phyloP scores from a whole-genome alignment of 2,888 invertebrate genomes.

The Dastarcus helophoroides region DNA sequence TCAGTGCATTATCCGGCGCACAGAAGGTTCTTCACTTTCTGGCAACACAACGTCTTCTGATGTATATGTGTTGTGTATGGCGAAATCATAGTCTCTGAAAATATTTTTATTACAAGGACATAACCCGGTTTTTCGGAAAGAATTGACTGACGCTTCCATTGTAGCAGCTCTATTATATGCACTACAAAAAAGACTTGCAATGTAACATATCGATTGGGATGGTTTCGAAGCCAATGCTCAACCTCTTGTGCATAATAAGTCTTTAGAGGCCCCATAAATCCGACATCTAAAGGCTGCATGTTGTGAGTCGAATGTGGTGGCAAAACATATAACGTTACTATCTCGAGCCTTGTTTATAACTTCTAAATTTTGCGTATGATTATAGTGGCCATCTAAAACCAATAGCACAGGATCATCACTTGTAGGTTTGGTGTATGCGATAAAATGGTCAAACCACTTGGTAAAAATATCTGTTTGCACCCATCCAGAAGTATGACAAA shows the following conservation, averaged over 20 bases:
- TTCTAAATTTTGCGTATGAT: conserved; percentile 19
- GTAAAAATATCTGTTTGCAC: conserved; percentile 19
- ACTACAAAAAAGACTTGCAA: background rate
- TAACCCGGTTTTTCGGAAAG: no score
- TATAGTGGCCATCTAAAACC: conserved; percentile 29
- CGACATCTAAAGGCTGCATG: conserved; percentile 26
- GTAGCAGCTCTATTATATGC: conserved; percentile 1
- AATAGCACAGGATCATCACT: conserved; percentile 17
- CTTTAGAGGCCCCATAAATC: conserved; percentile 22
- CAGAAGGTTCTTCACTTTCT: conserved; percentile 1
- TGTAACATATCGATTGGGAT: conserved; percentile 22
- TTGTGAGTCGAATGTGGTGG: conserved; percentile 26
- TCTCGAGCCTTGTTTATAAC: conserved; percentile 23
- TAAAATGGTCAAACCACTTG: conserved; percentile 15
- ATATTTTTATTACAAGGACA: conserved; percentile 1
- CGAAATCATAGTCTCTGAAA: conserved; percentile 1
- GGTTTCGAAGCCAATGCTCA: conserved; percentile 18
- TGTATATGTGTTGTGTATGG: background rate
- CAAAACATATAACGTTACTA: conserved; percentile 23
- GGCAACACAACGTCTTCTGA: background rate
- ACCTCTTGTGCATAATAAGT: conserved; percentile 23
- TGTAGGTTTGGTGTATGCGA: conserved; percentile 4
- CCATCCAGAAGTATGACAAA: conserved; percentile 18
- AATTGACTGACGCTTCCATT: conserved; percentile 1
- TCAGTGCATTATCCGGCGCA: background rate